Evolutionary conservation across 2,888 invertebrate genomes (phyloP).

Genomic region (Deroplatys truncata): DNA sequence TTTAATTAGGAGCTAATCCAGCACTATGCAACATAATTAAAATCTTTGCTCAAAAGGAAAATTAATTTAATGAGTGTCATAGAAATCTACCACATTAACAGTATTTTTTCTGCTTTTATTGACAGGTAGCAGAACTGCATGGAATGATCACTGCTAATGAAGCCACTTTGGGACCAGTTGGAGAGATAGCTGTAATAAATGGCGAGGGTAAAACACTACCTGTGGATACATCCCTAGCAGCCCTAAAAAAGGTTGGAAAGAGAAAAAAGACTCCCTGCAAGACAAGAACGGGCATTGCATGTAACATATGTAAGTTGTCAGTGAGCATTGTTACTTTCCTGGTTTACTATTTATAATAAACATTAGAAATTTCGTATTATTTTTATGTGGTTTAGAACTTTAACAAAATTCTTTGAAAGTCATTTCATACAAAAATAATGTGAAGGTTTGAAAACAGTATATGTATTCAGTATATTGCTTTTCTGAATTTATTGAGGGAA

Average conservation of each 20-base stretch:
- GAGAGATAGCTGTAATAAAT: constrained; percentile 48
- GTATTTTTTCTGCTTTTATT: constrained; percentile 5
- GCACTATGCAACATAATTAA: too few species aligned
- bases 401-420: too few species aligned
- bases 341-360: background rate
- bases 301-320: constrained; percentile 35
- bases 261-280: background rate
- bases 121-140: constrained; percentile 57
- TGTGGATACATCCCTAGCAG: background rate
- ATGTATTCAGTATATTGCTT: too few species aligned
- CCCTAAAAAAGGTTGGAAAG: background rate
- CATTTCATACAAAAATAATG: too few species aligned
- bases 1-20: too few species aligned
- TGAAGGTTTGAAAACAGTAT: too few species aligned
- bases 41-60: too few species aligned
- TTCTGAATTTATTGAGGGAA: too few species aligned
- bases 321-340: background rate
- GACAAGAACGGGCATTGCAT: constrained; percentile 31
- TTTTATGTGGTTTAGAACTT: too few species aligned
- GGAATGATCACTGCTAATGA: constrained; percentile 52
- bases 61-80: too few species aligned
- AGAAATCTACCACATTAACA: background rate
- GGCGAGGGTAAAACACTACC: background rate
- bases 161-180: constrained; percentile 62
- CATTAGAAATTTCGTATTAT: too few species aligned